Percentiles rank a stretch among this genome's conserved stretches.
Evolutionary conservation across 2,113 vertebrate species (phyloP).

Genomic region (Colistium nudipinnis): DNA sequence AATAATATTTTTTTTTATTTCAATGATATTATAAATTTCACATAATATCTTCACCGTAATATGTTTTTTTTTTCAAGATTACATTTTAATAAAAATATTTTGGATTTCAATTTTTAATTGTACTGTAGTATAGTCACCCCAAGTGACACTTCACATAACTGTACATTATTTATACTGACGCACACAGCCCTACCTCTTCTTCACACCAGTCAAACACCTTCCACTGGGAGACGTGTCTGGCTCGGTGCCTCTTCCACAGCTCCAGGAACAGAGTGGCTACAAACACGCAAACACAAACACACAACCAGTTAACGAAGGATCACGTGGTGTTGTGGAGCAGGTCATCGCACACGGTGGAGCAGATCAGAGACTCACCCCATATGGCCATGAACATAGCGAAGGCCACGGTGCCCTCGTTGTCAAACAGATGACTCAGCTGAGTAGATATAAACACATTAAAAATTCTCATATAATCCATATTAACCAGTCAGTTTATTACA

Average conservation of each 20-base stretch:
- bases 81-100: background rate
- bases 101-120: too few relatives aligned
- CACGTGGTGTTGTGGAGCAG: too few relatives aligned
- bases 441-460: slow-evolving; percentile 6
- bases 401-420: slow-evolving; percentile 91
- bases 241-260: slow-evolving; percentile 90
- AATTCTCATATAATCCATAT: too few relatives aligned
- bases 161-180: too few relatives aligned
- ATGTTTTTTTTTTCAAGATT: background rate
- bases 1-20: too few relatives aligned
- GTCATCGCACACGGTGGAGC: background rate
- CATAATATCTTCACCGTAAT: too few relatives aligned
- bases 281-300: background rate
- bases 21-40: too few relatives aligned
- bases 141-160: too few relatives aligned
- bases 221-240: slow-evolving; percentile 83
- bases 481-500: too few relatives aligned
- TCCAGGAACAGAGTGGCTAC: slow-evolving; percentile 93
- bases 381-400: slow-evolving; percentile 95
- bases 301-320: background rate
- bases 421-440: slow-evolving; percentile 93
- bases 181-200: slow-evolving; percentile 83
- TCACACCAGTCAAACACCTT: slow-evolving; percentile 89
- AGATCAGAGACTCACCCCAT: slow-evolving; percentile 87
- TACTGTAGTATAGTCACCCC: too few relatives aligned